Base-by-base conservation (phyloP, 1,140 invertebrate genomes). In the Atopsyche davidsoni region DNA sequence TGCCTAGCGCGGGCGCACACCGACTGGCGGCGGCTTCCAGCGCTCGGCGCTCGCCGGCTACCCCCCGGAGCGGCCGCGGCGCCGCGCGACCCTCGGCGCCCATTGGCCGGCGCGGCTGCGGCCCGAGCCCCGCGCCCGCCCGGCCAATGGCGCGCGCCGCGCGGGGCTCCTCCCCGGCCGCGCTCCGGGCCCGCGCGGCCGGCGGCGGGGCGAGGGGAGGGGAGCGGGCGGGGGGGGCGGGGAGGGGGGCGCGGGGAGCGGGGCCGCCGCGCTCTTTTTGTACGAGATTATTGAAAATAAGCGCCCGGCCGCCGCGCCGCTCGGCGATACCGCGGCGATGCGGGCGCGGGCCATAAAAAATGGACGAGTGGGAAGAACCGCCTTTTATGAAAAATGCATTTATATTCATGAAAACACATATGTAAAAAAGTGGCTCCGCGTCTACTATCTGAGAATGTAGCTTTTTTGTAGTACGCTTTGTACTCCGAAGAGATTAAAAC, bases 31-130 rank as follows among this genome's bases (percentile, higher is more conserved):
- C 23, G 2, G 13, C 13, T 28, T n/a, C n/a, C 48, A 23, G 21
- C 41, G 48, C 31, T 38, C 38, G 47, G 24, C 19, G 4, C 31
- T 38, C 41, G 21, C 47, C 40, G 47, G 39, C 47, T 42, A 50
- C 47, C 47, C 47, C 47, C 28, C 47, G 24, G 24, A 35, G 28
- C 17, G 46, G 22, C 47, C n/a, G n/a, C n/a, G n/a, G n/a, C n/a
- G n/a, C n/a, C n/a, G n/a, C n/a, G n/a, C n/a, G n/a, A 38, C 35
- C 40, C 41, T 38, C 25, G 41, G 40, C 40, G 13, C 40, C 18
- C 32, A 51, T 51, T 51, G 48, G 48, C 48, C 38, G 48, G 22
- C 41, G 41, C 22, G 39, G 47, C 22, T 25, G 47, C 28, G 47
- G 35, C 10, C 47, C 22, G 19, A 42, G n/a, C 48, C 48, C 48